Evolutionary conservation across 2,797 vertebrate genomes (phyloP), one percentile per base, ranked within the genome.

Genomic region (Cossypha niveicapilla): DNA sequence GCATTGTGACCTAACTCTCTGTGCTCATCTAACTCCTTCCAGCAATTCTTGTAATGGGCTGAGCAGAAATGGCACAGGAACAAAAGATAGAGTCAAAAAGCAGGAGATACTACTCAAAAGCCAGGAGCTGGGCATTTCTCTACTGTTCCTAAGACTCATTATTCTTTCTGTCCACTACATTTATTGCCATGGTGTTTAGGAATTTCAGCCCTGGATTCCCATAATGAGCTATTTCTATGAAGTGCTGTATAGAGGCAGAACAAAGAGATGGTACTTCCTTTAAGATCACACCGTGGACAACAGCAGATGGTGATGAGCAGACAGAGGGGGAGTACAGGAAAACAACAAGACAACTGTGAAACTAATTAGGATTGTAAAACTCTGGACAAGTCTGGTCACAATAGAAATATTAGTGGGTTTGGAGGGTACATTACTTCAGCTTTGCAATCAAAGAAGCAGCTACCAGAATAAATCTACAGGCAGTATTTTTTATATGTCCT

Each of bases 321-420:
- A 91, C 86, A 96, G 93, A 95, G 93, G 93, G 95, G 91, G 95
- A 92, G 91, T 95, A 72, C 84, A 92, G 89, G 94, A 95, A 96
- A 96, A 96, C 94, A 96, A 96, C 14, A 95, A 89, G 95, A 96
- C 95, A 94, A 96, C 92, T 96, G 95, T 96, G 95, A 96, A 96
- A 96, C 91, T 96, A 96, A 96, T 96, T 96, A 95, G 91, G 91
- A 93, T 94, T 92, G 94, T 96, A 96, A 96, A 96, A 93, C 92
- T 92, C 92, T 89, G 95, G 94, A 93, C 93, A 93, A 93, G 94
- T 71, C 89, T 94, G 92, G 92, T 91, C 85, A 96, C 84, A 94
- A 92, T 83, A 82, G 92, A 94, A 94, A 96, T 96, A 96, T 96
- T 94, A 89, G 89, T 91, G 89, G 81, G 19, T 91, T 93, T 82